Conservation (phyloP, 2,113 vertebrate species). For the Bambusicola thoracicus region DNA sequence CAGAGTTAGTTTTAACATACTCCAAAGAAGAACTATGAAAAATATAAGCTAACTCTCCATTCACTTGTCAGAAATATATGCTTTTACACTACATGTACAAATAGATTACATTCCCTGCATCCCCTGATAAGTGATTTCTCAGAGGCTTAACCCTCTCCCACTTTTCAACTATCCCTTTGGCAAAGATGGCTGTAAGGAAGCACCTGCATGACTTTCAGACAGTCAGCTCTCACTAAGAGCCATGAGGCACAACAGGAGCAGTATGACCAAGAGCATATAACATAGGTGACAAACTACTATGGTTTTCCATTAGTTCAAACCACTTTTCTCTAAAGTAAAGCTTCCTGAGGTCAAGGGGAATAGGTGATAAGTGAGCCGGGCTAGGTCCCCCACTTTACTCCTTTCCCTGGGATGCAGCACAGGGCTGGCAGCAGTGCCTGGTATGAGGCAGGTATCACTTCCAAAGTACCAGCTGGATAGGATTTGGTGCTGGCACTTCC, state of each 20-base stretch:
- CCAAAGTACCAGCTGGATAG: fast-evolving
- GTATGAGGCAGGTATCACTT: fast-evolving
- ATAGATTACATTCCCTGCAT: background rate
- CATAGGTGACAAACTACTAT: background rate
- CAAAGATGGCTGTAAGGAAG: background rate
- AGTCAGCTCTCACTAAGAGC: background rate
- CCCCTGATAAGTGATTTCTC: background rate
- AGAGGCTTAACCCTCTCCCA: background rate
- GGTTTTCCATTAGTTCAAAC: background rate
- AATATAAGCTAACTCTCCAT: background rate
- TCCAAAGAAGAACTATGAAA: background rate
- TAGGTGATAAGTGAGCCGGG: background rate
- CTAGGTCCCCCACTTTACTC: background rate
- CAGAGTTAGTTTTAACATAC: background rate
- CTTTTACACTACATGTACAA: background rate
- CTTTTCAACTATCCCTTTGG: background rate
- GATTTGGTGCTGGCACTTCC: background rate
- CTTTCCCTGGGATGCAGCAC: background rate
- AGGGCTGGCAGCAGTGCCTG: fast-evolving
- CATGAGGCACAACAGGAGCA: background rate
- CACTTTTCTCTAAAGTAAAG: background rate
- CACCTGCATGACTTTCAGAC: background rate
- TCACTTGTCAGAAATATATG: background rate
- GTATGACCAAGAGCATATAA: background rate
- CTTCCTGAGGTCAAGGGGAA: background rate